A percentile compares a stretch with the other conserved stretches of the same genome.
Evolutionary conservation across 2,888 invertebrate species (phyloP).

Genomic region (Idaea dimidiata): DNA sequence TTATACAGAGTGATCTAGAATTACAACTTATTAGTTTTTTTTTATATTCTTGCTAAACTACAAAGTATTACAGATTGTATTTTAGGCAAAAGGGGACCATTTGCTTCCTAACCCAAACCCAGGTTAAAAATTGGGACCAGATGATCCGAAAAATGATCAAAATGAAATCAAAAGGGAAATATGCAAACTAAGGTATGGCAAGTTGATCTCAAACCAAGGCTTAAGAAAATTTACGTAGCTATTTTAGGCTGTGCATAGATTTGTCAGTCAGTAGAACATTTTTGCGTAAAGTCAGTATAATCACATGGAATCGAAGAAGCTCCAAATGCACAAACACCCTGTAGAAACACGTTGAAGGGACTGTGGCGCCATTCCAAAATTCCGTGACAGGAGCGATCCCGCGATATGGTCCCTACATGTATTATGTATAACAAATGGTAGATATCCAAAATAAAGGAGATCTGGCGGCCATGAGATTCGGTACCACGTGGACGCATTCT

Average conservation of each 20-base stretch:
- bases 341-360: conserved; percentile 45
- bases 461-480: conserved; percentile 21
- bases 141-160: too few species aligned
- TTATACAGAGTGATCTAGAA: conserved; percentile 47
- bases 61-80: background rate
- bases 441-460: conserved; percentile 76
- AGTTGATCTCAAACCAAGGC: too few species aligned
- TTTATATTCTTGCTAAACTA: background rate
- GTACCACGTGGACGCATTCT: conserved; percentile 69
- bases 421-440: conserved; percentile 81
- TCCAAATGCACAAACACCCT: conserved; percentile 46
- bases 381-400: conserved; percentile 71
- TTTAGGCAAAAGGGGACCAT: background rate
- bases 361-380: conserved; percentile 76
- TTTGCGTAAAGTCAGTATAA: conserved; percentile 2
- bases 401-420: conserved; percentile 74
- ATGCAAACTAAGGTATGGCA: too few species aligned
- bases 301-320: background rate
- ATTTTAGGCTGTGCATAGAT: too few species aligned
- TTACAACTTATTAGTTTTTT: background rate
- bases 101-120: too few species aligned
- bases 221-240: too few species aligned
- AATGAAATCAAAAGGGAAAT: too few species aligned
- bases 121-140: too few species aligned
- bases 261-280: too few species aligned